These are phyloP conservation scores for Hirtodrosophila duncani DNA, from an alignment of 2,888 invertebrate species.

Conservation along the genomic window DNA sequence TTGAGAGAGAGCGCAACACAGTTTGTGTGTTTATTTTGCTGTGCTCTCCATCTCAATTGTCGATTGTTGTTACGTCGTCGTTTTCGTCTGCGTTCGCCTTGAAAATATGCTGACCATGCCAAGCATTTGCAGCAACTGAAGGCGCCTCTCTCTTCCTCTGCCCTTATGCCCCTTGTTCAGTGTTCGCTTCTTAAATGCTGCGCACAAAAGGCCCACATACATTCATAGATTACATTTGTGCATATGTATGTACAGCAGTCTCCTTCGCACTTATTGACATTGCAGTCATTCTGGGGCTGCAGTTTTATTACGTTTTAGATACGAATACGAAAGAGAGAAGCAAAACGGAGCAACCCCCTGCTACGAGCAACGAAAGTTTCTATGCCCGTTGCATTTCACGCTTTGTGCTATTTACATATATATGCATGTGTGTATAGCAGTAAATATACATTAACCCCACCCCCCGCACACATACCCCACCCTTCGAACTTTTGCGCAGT, in stretches of 20 bases:
- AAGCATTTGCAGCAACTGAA: slow-evolving; percentile 22
- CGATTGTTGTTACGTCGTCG: slow-evolving; percentile 28
- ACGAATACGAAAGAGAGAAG: no score
- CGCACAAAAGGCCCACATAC: neutral
- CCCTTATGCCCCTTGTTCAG: neutral
- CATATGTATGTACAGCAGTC: slow-evolving; percentile 37
- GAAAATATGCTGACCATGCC: slow-evolving; percentile 42
- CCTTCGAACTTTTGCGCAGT: slow-evolving; percentile 58
- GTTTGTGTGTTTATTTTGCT: slow-evolving; percentile 15
- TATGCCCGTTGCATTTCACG: slow-evolving; percentile 28
- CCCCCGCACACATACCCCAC: slow-evolving; percentile 4
- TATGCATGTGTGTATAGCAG: no score
- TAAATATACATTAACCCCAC: slow-evolving; percentile 27
- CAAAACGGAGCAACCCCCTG: slow-evolving; percentile 46
- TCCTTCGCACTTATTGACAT: slow-evolving; percentile 40
- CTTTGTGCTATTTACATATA: slow-evolving; percentile 26
- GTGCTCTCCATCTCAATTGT: slow-evolving; percentile 13
- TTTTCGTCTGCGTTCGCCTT: slow-evolving; percentile 47
- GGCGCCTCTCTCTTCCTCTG: neutral
- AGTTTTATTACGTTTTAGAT: slow-evolving; percentile 67
- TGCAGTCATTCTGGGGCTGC: slow-evolving; percentile 47
- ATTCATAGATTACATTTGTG: slow-evolving; percentile 2
- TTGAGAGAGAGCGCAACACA: slow-evolving; percentile 13
- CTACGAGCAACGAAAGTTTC: neutral
- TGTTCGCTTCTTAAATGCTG: neutral